These are phyloP conservation scores for Pammene aurita DNA, from an alignment of 2,888 invertebrate species.

Conservation along the genomic window DNA sequence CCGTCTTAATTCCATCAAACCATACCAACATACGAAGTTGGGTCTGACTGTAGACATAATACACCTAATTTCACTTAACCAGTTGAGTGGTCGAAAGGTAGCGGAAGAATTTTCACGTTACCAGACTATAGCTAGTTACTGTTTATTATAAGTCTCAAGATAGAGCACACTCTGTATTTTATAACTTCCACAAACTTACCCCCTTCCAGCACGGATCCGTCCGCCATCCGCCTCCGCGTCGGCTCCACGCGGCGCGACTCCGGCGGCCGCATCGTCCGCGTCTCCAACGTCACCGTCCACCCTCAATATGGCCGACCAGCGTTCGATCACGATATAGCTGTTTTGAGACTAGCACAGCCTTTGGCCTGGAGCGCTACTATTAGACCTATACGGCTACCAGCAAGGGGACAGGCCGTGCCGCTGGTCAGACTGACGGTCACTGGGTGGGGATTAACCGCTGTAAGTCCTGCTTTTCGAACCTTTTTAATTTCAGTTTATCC, in stretches of 20 bases:
- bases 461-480: slow-evolving; percentile 56
- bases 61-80: no score
- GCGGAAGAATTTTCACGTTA: no score
- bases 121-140: no score
- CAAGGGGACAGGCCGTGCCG: slow-evolving; percentile 64
- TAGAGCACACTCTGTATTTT: no score
- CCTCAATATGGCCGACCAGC: slow-evolving; percentile 69
- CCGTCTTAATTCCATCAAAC: no score
- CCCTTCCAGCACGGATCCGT: slow-evolving; percentile 57
- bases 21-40: no score
- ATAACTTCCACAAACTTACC: neutral
- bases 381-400: slow-evolving; percentile 67
- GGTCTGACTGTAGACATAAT: no score
- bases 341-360: slow-evolving; percentile 63
- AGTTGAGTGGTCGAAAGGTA: no score
- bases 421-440: slow-evolving; percentile 73
- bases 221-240: slow-evolving; percentile 67
- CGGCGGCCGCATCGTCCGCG: slow-evolving; percentile 71
- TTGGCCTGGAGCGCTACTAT: slow-evolving; percentile 62
- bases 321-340: slow-evolving; percentile 78
- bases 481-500: no score
- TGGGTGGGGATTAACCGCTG: slow-evolving; percentile 79
- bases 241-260: slow-evolving; percentile 76
- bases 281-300: slow-evolving; percentile 69
- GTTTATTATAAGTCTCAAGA: no score